These are phyloP conservation scores for Vesta saturnalis DNA, from an alignment of 2,888 invertebrate genomes.

Conservation along the genomic window DNA sequence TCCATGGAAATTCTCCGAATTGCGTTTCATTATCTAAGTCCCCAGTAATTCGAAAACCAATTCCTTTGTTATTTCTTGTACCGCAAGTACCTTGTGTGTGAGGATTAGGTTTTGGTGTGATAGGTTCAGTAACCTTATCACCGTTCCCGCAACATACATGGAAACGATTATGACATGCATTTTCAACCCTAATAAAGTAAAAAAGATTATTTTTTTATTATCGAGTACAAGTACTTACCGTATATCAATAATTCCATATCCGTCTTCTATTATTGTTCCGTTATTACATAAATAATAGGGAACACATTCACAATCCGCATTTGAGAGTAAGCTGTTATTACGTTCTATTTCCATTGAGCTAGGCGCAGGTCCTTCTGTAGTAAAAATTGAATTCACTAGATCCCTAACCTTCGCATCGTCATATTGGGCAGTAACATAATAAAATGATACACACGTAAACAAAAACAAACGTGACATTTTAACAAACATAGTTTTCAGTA, in stretches of 20 bases:
- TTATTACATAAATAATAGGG: background rate
- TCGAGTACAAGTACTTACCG: background rate
- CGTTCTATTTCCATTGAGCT: background rate
- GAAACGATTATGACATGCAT: background rate
- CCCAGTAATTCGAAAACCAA: slow-evolving; percentile 75
- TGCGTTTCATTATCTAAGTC: slow-evolving; percentile 70
- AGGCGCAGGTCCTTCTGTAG: too few species aligned
- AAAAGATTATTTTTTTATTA: background rate
- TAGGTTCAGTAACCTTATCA: background rate
- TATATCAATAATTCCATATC: background rate
- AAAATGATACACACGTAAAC: too few species aligned
- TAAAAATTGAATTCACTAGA: too few species aligned
- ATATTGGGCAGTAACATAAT: too few species aligned
- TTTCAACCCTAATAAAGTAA: background rate
- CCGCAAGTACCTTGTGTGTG: slow-evolving; percentile 53
- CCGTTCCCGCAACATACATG: background rate
- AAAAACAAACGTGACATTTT: too few species aligned
- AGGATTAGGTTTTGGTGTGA: background rate
- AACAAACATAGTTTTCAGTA: too few species aligned
- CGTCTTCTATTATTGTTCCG: background rate
- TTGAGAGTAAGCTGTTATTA: background rate
- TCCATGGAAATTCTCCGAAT: slow-evolving; percentile 87
- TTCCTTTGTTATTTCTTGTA: slow-evolving; percentile 67
- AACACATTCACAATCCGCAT: background rate
- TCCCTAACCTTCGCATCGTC: too few species aligned